Conservation (phyloP, 2,113 vertebrate species). For the Podiceps cristatus region DNA sequence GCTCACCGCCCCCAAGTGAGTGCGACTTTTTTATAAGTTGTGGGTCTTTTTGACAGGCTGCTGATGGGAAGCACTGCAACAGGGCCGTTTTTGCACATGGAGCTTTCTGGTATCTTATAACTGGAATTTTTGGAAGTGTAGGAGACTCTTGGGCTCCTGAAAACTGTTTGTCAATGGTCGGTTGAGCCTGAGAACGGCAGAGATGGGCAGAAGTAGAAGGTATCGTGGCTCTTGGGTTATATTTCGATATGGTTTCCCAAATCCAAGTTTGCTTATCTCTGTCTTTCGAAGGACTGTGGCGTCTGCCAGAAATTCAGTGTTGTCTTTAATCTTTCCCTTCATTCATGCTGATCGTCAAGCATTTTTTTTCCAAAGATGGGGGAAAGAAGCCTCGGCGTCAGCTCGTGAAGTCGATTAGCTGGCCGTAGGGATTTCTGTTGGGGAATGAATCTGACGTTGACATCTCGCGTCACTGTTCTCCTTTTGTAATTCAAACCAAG, state of each 20-base stretch:
- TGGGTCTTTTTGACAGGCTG: neutral
- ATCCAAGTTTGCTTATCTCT: neutral
- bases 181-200: neutral
- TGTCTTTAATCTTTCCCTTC: neutral
- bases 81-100: rapidly evolving
- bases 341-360: neutral
- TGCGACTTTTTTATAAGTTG: neutral
- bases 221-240: rapidly evolving
- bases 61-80: rapidly evolving
- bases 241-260: neutral
- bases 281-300: neutral
- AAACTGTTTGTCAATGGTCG: rapidly evolving
- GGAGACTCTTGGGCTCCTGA: neutral
- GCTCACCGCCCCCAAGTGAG: slow-evolving; percentile 88
- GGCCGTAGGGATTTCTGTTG: neutral
- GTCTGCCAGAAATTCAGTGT: neutral
- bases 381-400: neutral
- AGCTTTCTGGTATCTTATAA: neutral
- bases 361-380: rapidly evolving
- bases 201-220: neutral
- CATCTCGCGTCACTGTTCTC: neutral
- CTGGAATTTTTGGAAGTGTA: neutral
- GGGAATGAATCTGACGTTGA: rapidly evolving
- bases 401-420: rapidly evolving
- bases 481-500: neutral